Evolutionary conservation across 2,797 vertebrate genomes (phyloP), one percentile per base, ranked within the genome.

Genomic region (Molossus alvarezi): DNA sequence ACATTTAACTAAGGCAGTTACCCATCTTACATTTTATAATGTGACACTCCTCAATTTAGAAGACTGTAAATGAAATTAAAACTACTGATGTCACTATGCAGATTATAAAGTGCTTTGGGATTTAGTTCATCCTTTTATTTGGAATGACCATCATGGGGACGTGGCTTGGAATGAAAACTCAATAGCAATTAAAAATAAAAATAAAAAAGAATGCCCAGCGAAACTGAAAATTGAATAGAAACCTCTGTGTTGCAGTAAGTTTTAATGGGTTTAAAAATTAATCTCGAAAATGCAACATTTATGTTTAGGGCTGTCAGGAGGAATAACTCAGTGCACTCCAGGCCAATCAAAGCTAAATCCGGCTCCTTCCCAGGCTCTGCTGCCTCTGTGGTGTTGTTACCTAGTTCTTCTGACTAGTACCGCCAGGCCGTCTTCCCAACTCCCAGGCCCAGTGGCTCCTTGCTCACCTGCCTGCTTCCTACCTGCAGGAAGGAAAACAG

Each of bases 231-330:
- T 80, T 81, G 53, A 90, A 82, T 67, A 82, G 88, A 92, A 75
- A 6, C 33, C 29, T 92, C 37, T 41, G 9, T 96, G n/a, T 71
- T 90, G 27, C 57, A 76, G 4, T 92, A 13, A 69, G 69, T 97
- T 94, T 94, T 92, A 92, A 81, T 88, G 53, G 41, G 33, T 33
- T 96, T 85, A 93, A 91, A 80, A 82, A 64, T 87, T 88, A 81
- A 94, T 93, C 58, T 79, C 85, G 45, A 85, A 91, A 88, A 48
- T 91, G 48, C 9, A 48, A 25, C 57, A 45, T 67, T 89, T 85
- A 29, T 75, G 27, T 82, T 90, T 75, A 71, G 55, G 62, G 21
- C 58, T n/a, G 23, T 85, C 41, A 85, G 29, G 58, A 82, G 6
- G 48, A 90, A 75, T 37, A 75, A 62, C 9, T 53, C 45, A 18